Evolutionary conservation across 2,888 invertebrate genomes (phyloP).

Genomic region (Drosophila putrida): DNA sequence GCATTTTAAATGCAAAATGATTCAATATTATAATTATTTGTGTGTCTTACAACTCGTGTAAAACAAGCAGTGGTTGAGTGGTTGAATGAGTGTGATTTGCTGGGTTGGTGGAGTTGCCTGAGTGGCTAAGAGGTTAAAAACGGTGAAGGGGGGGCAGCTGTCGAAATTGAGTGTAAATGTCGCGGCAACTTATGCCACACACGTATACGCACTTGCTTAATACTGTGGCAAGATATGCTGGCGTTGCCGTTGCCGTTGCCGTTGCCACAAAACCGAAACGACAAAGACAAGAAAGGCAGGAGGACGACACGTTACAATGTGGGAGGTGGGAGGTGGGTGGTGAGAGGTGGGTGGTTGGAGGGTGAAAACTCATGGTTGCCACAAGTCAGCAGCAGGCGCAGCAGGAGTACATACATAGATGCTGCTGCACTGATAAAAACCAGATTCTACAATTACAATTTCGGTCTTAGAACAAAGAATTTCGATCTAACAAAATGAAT

Average conservation of each 20-base stretch:
- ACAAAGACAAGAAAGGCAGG: constrained; percentile 27
- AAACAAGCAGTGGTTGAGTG: constrained; percentile 35
- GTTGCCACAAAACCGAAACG: constrained; percentile 41
- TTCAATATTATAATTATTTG: constrained; percentile 45
- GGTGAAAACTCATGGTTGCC: constrained; percentile 37
- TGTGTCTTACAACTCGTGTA: constrained; percentile 38
- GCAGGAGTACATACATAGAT: constrained; percentile 13
- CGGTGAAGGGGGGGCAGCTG: constrained; percentile 11
- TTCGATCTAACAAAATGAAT: too few species aligned
- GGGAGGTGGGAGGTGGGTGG: neutral
- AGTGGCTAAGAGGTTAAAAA: neutral
- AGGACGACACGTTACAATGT: constrained; percentile 23
- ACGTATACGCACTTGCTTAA: constrained; percentile 76
- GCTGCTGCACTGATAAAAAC: neutral
- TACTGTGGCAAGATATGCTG: constrained; percentile 64
- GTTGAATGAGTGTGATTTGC: constrained; percentile 17
- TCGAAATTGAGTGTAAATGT: constrained; percentile 71
- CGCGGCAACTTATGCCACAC: constrained; percentile 77
- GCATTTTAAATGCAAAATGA: constrained; percentile 19
- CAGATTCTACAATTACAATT: too few species aligned
- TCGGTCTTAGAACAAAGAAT: too few species aligned
- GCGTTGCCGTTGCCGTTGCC: constrained; percentile 24
- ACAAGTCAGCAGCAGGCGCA: constrained; percentile 64
- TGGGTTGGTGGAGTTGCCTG: constrained; percentile 1
- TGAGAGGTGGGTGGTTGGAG: too few species aligned